phyloP scores from a whole-genome alignment of 2,888 invertebrate species.

The Ormyrus pomaceus region DNA sequence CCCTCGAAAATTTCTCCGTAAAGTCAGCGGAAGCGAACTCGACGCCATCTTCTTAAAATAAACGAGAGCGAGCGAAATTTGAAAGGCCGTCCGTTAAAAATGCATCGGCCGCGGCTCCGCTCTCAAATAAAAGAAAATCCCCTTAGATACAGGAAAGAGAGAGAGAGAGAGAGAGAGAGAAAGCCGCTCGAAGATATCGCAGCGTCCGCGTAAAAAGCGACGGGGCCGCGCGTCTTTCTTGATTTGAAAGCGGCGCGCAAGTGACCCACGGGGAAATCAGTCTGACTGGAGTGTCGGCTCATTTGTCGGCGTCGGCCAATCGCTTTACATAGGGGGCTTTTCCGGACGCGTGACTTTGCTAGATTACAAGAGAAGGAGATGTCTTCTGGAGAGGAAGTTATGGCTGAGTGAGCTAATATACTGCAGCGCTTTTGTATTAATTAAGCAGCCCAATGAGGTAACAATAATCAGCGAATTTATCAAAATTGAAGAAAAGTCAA shows the following conservation, averaged over 20 bases:
- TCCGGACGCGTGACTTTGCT: constrained; percentile 17
- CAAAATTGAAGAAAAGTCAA: too few relatives aligned
- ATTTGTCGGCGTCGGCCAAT: constrained; percentile 58
- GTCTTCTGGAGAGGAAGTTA: too few relatives aligned
- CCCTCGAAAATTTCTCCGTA: too few relatives aligned
- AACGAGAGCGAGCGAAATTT: constrained; percentile 11
- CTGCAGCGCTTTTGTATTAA: background rate
- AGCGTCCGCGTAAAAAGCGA: background rate
- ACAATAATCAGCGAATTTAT: too few relatives aligned
- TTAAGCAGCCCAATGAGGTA: background rate
- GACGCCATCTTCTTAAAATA: background rate
- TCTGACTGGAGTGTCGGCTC: constrained; percentile 52
- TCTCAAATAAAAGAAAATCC: background rate
- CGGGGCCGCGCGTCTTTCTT: constrained; percentile 37
- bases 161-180: background rate
- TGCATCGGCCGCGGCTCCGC: background rate
- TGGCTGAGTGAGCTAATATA: too few relatives aligned
- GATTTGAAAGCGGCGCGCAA: constrained; percentile 55
- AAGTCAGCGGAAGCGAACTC: too few relatives aligned
- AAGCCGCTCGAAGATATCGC: background rate
- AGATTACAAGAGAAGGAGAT: constrained; percentile 1
- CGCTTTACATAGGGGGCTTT: constrained; percentile 49
- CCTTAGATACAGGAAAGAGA: background rate
- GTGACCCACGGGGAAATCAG: constrained; percentile 62
- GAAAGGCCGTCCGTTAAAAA: constrained; percentile 27